Conservation (phyloP, 1,140 invertebrate genomes). For the Vanessa tameamea region DNA sequence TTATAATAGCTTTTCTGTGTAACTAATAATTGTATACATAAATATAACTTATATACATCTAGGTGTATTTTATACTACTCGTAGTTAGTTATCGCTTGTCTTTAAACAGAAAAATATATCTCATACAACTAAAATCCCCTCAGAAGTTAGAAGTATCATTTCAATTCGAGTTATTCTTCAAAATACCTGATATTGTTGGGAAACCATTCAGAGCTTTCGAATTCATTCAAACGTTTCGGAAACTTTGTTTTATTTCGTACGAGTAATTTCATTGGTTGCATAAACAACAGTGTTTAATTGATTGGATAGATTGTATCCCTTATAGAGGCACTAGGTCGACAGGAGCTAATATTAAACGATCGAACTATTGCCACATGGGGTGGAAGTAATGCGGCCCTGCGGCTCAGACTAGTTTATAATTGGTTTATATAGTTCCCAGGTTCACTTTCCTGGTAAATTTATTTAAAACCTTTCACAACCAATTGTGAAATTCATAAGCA, state of each 20-base stretch:
- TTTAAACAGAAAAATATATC: no score
- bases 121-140: no score
- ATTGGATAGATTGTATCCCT: not conserved
- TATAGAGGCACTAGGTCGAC: not conserved
- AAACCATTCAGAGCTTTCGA: no score
- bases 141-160: not conserved
- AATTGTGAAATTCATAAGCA: not conserved
- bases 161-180: not conserved
- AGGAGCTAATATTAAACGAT: conserved; percentile 32
- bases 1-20: no score
- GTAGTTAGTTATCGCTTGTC: no score
- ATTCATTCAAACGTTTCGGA: no score
- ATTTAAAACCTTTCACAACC: not conserved
- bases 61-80: no score
- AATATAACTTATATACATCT: no score
- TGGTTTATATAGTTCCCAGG: conserved; percentile 20
- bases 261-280: not conserved
- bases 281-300: not conserved
- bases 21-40: no score
- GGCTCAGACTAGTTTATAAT: conserved; percentile 23
- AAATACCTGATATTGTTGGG: no score
- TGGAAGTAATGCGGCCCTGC: conserved; percentile 49
- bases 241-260: not conserved
- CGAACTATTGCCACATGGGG: conserved; percentile 41
- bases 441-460: not conserved